Base-by-base conservation (phyloP, 2,113 vertebrate genomes). In the Serilophus lunatus region DNA sequence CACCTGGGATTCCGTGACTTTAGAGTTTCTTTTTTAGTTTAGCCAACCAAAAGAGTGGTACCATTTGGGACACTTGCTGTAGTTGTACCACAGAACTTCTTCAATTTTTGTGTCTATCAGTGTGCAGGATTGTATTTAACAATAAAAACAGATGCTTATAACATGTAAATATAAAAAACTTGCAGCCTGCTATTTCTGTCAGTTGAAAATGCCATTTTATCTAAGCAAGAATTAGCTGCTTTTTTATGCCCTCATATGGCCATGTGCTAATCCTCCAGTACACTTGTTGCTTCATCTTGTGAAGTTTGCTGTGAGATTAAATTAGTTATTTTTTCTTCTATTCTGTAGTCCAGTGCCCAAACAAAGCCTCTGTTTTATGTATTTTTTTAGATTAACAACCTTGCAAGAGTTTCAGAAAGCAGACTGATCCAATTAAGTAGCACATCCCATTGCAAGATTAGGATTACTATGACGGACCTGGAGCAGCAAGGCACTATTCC, bases 381-480 rank as follows among this genome's bases (percentile, higher is more conserved):
- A 3, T 24, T n/a, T 71, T 82, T 86, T 93, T 33, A 53, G n/a
- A 16, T 83, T 86, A 72, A 50, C 26, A 63, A 25, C 10, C 33
- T 83, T 35, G 49, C 51, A 84, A 56, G 56, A 75, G 56, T 78
- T 89, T 93, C 56, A 86, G 60, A 74, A 85, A 83, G 72, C 35
- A 91, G 69, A 86, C 44, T 86, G 68, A 51, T 70, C 56, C 24
- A 81, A 82, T 90, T 92, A 68, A 17, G 66, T 47, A 80, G 59
- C n/a, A 76, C 40, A 75, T 93, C 83, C 56, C 72, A n/a, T 79
- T 78, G 83, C 83, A 83, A 94, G 93, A 88, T 44, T 78, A 59
- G 72, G 51, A 70, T 51, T 88, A 10, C 72, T 78, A 7, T 84
- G 36, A 84, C 23, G 89, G 80, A 65, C 69, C 72, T 84, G 7